phyloP scores from a whole-genome alignment of 2,888 invertebrate species.

The Pachydiplax longipennis region DNA sequence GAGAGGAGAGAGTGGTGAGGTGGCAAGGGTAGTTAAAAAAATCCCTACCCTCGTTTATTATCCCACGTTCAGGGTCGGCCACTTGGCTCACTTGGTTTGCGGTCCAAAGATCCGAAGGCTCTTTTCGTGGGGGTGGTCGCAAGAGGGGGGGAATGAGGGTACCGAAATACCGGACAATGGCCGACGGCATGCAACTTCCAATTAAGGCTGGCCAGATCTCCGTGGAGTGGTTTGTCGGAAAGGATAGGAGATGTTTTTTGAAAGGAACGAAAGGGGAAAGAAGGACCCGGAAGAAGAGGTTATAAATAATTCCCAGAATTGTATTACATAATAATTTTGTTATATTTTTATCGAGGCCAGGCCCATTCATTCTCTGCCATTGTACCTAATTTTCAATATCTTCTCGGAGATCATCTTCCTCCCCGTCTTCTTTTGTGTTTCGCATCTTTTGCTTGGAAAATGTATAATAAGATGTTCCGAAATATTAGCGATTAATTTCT shows the following conservation, averaged over 20 bases:
- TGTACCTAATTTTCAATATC: too few relatives aligned
- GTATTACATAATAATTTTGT: constrained; percentile 5
- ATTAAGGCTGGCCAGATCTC: constrained; percentile 23
- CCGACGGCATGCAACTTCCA: constrained; percentile 28
- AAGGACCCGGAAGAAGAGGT: neutral
- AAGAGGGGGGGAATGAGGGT: neutral
- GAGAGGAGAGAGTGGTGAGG: neutral
- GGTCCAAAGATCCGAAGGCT: neutral
- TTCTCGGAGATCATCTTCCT: too few relatives aligned
- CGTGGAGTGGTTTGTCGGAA: constrained; percentile 34
- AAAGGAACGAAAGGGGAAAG: neutral
- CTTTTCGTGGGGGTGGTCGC: neutral
- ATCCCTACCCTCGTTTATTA: neutral
- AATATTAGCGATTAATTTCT: too few relatives aligned
- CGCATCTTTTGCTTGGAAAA: too few relatives aligned
- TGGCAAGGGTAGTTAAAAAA: neutral
- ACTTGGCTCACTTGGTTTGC: constrained; percentile 35
- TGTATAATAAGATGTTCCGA: too few relatives aligned
- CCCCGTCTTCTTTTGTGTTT: too few relatives aligned
- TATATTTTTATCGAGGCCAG: neutral
- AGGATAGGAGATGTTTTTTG: neutral
- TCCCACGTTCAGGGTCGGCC: neutral
- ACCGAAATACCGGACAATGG: constrained; percentile 20
- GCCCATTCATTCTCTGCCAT: neutral
- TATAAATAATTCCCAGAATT: neutral